Evolutionary conservation across 2,888 invertebrate genomes (phyloP), one percentile per base, ranked within the genome.

Genomic region (Masnerella sp.): DNA sequence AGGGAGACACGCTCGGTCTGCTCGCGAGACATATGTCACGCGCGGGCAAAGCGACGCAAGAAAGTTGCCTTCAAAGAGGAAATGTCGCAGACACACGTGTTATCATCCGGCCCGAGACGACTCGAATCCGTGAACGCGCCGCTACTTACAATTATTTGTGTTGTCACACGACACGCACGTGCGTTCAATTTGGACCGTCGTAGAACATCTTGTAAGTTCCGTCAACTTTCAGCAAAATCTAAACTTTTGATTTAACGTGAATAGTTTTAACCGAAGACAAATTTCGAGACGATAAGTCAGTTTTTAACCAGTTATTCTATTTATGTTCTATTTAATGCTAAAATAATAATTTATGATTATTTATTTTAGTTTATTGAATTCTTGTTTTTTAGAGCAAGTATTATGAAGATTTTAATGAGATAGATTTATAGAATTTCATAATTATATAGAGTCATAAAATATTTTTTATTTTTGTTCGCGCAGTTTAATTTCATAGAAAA

Each of bases 141-240:
- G 43, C 45, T n/a, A n/a, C n/a, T 61, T 58, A 76, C 62, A 73
- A 76, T 76, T 73, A 71, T 76, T 68, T 67, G 43, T 45, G 58
- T 59, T 72, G 72, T 73, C 67, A 45, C 73, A 70, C 65, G 58
- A 38, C 64, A 36, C 68, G 34, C 76, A 76, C 71, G 68, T 76
- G 76, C 69, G 54, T 67, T 72, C 72, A 68, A 76, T 76, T 76
- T 74, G 68, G 43, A 64, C 61, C 22, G 54, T 52, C 67, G 42
- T n/a, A 28, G 30, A 36, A 65, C 51, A 47, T 67, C 51, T 61
- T 61, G 49, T 30, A 56, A 25, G 40, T 36, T 56, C 11, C 43
- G 36, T 65, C 70, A 56, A 15, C 54, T 38, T 65, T 54, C 40
- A 28, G 12, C 9, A 11, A 43, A 36, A 36, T 17, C 17, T 4